phyloP scores from a whole-genome alignment of 2,113 vertebrate species.

The Centropristis striata region DNA sequence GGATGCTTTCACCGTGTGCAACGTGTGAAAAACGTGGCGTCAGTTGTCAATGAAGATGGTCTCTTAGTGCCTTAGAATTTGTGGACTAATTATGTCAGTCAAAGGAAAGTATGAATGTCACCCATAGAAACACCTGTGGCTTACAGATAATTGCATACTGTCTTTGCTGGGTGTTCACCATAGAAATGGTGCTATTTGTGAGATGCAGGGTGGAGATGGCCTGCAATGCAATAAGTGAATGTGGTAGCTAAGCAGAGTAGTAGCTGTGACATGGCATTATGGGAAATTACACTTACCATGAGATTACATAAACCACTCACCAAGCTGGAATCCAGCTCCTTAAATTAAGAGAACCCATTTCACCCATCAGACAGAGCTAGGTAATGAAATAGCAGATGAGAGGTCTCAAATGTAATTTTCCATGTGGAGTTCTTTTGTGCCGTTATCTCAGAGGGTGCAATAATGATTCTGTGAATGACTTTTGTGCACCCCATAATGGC shows the following conservation, averaged over 20 bases:
- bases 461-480: constrained; percentile 88
- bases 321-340: constrained; percentile 86
- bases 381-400: constrained; percentile 89
- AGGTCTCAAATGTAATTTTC: constrained; percentile 89
- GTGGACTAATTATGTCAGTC: constrained; percentile 85
- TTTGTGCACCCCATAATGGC: constrained; percentile 86
- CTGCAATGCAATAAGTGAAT: constrained; percentile 80
- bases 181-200: constrained; percentile 90
- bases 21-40: constrained; percentile 58
- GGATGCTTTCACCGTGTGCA: constrained; percentile 61
- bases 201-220: constrained; percentile 69
- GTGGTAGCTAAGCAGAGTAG: constrained; percentile 79
- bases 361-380: constrained; percentile 82
- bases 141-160: constrained; percentile 89
- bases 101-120: constrained; percentile 86
- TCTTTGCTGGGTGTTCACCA: constrained; percentile 85
- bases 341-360: constrained; percentile 89
- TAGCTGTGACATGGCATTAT: constrained; percentile 86
- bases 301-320: constrained; percentile 87
- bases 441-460: constrained; percentile 86
- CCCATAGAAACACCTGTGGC: constrained; percentile 84
- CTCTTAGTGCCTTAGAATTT: constrained; percentile 78
- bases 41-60: constrained; percentile 67
- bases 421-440: constrained; percentile 86
- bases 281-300: constrained; percentile 85